phyloP scores from a whole-genome alignment of 1,140 invertebrate genomes.

The Himalopsyche phryganea region DNA sequence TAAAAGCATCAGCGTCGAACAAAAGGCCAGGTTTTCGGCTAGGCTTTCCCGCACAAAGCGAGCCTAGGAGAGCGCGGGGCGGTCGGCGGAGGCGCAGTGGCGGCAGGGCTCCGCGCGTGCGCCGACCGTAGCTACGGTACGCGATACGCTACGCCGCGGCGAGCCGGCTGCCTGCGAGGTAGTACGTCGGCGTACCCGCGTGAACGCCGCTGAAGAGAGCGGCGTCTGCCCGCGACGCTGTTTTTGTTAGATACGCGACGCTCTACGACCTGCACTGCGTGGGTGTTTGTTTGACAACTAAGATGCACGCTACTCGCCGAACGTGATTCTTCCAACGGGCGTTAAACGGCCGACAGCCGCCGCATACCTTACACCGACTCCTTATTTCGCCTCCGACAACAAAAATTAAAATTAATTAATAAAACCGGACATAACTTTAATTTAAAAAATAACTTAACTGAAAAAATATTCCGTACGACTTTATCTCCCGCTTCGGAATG shows the following conservation, averaged over 20 bases:
- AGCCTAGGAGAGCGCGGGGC: constrained; percentile 2
- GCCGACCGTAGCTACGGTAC: no score
- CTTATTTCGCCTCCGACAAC: not conserved
- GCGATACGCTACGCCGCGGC: not conserved
- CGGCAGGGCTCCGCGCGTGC: not conserved
- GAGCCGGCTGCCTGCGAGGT: not conserved
- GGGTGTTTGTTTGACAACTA: constrained; percentile 30
- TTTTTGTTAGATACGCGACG: not conserved
- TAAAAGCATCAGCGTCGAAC: no score
- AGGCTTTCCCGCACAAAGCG: no score
- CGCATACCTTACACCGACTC: not conserved
- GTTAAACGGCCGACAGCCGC: constrained; percentile 12
- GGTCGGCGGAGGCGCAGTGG: no score
- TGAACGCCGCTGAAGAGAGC: constrained; percentile 2
- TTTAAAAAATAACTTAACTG: no score
- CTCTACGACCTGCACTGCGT: constrained; percentile 12
- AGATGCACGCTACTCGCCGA: constrained; percentile 11
- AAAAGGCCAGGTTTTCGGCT: no score
- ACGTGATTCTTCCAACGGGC: constrained; percentile 6
- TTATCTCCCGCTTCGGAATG: no score
- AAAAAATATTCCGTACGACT: no score
- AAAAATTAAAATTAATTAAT: not conserved
- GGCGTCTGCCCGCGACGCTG: constrained; percentile 4
- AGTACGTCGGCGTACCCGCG: constrained; percentile 1
- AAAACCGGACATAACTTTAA: no score